A percentile compares a stretch with the other conserved stretches of the same genome.
Conservation (phyloP, 2,888 invertebrate genomes). For the Platycnemis pennipes region DNA sequence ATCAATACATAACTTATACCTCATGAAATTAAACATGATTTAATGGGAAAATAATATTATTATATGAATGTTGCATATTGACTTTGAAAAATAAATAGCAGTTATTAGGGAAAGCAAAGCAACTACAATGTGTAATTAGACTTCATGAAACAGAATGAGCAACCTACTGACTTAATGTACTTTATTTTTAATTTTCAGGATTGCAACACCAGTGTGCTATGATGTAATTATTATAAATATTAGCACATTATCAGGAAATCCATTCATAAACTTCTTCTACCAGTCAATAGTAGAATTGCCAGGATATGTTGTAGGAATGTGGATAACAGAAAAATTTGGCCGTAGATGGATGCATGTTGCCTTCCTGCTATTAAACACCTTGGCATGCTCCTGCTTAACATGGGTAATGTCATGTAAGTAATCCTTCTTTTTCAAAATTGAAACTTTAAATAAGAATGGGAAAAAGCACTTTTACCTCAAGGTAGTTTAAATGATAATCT, state of each 20-base stretch:
- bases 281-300: slow-evolving; percentile 85
- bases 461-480: no score
- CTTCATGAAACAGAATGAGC: no score
- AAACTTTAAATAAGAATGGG: no score
- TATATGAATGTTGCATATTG: no score
- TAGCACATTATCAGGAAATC: slow-evolving; percentile 82
- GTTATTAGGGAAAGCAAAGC: no score
- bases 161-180: background rate
- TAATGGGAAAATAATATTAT: no score
- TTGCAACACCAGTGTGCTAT: slow-evolving; percentile 80
- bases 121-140: no score
- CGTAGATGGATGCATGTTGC: slow-evolving; percentile 80
- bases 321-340: slow-evolving; percentile 80
- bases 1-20: no score
- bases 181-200: slow-evolving; percentile 77
- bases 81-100: no score
- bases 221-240: slow-evolving; percentile 81
- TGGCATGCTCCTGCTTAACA: slow-evolving; percentile 74
- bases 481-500: no score
- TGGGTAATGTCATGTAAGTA: slow-evolving; percentile 27
- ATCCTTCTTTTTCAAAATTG: no score
- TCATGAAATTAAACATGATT: no score
- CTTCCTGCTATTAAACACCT: slow-evolving; percentile 78
- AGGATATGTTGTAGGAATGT: slow-evolving; percentile 82
- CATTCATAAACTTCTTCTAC: slow-evolving; percentile 84